phyloP scores from a whole-genome alignment of 2,113 vertebrate species.

The Otis tarda region DNA sequence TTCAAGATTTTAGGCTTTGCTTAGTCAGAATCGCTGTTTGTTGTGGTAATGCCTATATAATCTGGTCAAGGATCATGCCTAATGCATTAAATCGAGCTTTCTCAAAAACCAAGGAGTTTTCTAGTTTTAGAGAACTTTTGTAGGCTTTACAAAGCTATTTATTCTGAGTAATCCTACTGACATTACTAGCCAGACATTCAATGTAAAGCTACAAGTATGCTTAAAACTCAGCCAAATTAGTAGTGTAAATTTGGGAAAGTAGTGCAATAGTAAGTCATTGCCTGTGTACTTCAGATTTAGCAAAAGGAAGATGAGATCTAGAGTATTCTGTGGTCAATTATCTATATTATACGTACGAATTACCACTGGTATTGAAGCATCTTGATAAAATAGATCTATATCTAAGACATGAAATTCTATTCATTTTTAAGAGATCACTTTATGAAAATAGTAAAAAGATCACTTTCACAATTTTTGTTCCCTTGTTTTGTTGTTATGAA shows the following conservation, averaged over 20 bases:
- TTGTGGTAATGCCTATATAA: neutral
- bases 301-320: neutral
- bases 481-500: neutral
- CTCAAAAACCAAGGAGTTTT: neutral
- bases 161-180: neutral
- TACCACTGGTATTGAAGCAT: neutral
- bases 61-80: neutral
- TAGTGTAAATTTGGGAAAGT: neutral
- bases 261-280: neutral
- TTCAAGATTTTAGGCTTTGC: neutral
- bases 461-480: neutral
- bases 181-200: neutral
- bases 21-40: neutral
- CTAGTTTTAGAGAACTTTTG: neutral
- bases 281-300: neutral
- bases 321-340: neutral
- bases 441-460: neutral
- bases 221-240: neutral
- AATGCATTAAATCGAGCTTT: neutral
- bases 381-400: neutral
- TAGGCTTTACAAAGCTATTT: neutral
- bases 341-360: neutral
- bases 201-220: neutral
- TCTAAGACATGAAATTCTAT: neutral
- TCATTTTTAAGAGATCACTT: neutral